Evolutionary conservation across 2,797 vertebrate species (phyloP).

Genomic region (Argya squamiceps): DNA sequence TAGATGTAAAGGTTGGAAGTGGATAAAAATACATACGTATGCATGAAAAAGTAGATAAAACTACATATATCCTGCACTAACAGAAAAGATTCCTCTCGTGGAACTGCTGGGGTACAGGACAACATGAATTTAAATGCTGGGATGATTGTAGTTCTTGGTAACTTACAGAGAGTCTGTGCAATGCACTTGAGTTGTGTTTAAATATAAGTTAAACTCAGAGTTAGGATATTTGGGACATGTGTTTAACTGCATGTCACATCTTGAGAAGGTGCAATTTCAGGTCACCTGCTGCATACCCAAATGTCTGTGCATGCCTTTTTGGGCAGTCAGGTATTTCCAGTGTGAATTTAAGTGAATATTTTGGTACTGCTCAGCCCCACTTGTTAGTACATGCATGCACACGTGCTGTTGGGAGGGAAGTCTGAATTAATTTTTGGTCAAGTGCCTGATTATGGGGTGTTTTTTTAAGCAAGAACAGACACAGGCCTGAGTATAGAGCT

Average conservation of each 20-base stretch:
- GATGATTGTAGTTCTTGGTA: neutral
- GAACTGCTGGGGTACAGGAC: neutral
- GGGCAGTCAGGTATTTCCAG: neutral
- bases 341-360: neutral
- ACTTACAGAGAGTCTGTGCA: neutral
- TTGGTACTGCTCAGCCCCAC: neutral
- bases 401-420: rapidly evolving
- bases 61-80: rapidly evolving
- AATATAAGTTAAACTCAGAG: rapidly evolving
- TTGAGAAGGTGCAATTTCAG: neutral
- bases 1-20: neutral
- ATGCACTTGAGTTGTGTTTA: neutral
- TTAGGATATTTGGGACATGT: rapidly evolving
- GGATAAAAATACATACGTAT: neutral
- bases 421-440: neutral
- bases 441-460: neutral
- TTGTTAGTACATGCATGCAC: rapidly evolving
- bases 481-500: neutral
- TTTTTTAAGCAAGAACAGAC: neutral
- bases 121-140: too few relatives aligned
- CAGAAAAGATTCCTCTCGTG: neutral
- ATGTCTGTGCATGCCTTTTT: rapidly evolving
- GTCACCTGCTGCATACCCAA: rapidly evolving
- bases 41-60: neutral
- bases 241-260: neutral